Conservation (phyloP, 2,888 invertebrate species). For the Abrostola triplasia region DNA sequence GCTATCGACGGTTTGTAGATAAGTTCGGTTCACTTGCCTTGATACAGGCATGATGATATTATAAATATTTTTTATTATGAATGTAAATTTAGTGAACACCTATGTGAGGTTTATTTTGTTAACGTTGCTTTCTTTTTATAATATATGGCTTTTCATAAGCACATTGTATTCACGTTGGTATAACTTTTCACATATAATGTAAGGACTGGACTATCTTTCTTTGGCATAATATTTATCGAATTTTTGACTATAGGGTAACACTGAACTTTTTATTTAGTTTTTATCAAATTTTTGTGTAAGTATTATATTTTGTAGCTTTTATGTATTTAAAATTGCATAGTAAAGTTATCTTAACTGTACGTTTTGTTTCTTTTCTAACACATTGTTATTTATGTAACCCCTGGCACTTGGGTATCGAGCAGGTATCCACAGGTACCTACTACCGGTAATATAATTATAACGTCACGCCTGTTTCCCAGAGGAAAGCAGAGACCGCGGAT, state of each 20-base stretch:
- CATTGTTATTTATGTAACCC: background rate
- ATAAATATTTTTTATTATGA: background rate
- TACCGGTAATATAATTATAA: too few species aligned
- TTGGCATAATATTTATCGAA: slow-evolving; percentile 49
- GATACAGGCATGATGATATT: background rate
- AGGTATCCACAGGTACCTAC: too few species aligned
- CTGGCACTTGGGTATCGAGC: too few species aligned
- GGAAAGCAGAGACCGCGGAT: too few species aligned
- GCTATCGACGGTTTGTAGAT: background rate
- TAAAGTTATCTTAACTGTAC: slow-evolving; percentile 67
- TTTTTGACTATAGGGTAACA: slow-evolving; percentile 42
- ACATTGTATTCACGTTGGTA: background rate
- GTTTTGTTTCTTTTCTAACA: slow-evolving; percentile 40
- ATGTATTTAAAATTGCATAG: slow-evolving; percentile 72
- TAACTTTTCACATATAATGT: slow-evolving; percentile 20
- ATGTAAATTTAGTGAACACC: slow-evolving; percentile 4
- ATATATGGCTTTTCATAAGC: slow-evolving; percentile 2
- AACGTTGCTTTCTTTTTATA: slow-evolving; percentile 2
- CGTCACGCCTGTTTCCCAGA: too few species aligned
- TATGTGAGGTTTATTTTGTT: background rate
- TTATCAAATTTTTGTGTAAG: slow-evolving; percentile 61
- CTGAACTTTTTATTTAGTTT: slow-evolving; percentile 53
- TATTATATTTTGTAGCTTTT: slow-evolving; percentile 68
- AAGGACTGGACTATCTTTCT: slow-evolving; percentile 51
- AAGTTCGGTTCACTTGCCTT: background rate